Conservation (phyloP, 2,888 invertebrate genomes). For the Notodonta dromedarius region DNA sequence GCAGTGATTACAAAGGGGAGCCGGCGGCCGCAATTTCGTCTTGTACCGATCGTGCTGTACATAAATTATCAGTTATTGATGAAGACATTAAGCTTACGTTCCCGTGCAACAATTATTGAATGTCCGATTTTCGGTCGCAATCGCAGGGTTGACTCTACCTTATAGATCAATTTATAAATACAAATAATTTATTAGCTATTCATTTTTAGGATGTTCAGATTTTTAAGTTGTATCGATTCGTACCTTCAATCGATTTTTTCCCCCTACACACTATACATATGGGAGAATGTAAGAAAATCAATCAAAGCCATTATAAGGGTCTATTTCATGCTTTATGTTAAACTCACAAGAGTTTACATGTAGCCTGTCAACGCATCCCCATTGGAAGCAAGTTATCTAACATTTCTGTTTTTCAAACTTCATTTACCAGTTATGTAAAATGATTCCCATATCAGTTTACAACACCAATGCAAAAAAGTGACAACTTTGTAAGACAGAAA, state of each 20-base stretch:
- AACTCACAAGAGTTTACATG: no score
- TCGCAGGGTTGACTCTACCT: conserved; percentile 29
- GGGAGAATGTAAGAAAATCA: no score
- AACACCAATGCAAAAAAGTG: not conserved
- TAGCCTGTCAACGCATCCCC: no score
- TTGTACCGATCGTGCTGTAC: conserved; percentile 81
- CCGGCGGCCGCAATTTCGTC: conserved; percentile 86
- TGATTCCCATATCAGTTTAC: not conserved
- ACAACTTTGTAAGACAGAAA: not conserved
- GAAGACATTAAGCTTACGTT: conserved; percentile 82
- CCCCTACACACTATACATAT: no score
- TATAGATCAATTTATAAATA: not conserved
- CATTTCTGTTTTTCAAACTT: not conserved
- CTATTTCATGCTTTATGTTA: no score
- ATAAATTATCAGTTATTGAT: conserved; percentile 85
- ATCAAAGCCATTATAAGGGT: no score
- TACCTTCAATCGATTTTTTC: no score
- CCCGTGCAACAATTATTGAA: conserved; percentile 67
- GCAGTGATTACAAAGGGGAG: conserved; percentile 84
- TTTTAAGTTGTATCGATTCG: no score
- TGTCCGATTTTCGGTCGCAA: conserved; percentile 50
- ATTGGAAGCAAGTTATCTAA: no score
- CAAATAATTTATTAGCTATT: not conserved
- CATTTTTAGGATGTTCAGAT: not conserved
- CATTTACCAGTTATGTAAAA: not conserved